A percentile compares a stretch with the other conserved stretches of the same genome.
Conservation (phyloP, 2,888 invertebrate genomes). For the Cheilosia impressa region DNA sequence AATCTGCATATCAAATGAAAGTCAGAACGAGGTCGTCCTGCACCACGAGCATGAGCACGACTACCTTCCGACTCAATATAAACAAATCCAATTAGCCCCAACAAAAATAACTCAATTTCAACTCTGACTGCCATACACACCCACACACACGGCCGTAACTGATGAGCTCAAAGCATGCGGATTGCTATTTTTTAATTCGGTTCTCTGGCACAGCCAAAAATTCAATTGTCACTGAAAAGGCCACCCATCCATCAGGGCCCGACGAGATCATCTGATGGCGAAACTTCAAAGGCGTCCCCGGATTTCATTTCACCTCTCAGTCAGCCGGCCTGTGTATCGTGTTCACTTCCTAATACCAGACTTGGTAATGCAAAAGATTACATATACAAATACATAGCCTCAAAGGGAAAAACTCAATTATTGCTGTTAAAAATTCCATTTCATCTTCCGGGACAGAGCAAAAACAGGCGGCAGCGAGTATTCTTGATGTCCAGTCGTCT, state of each 20-base stretch:
- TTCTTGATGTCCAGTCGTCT: slow-evolving; percentile 1
- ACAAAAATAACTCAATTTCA: slow-evolving; percentile 52
- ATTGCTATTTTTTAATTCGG: slow-evolving; percentile 57
- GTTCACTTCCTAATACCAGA: slow-evolving; percentile 64
- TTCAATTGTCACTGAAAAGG: slow-evolving; percentile 69
- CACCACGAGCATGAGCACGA: background rate
- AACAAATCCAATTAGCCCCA: slow-evolving; percentile 33
- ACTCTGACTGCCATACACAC: slow-evolving; percentile 37
- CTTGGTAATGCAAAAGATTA: slow-evolving; percentile 67
- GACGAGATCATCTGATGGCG: slow-evolving; percentile 60
- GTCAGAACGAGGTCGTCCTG: no score
- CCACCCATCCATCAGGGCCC: slow-evolving; percentile 36
- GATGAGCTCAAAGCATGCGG: slow-evolving; percentile 50
- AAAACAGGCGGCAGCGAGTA: background rate
- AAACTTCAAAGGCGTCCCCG: slow-evolving; percentile 72
- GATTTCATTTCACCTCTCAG: slow-evolving; percentile 41
- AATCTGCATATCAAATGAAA: no score
- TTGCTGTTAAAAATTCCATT: slow-evolving; percentile 74
- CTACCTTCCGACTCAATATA: background rate
- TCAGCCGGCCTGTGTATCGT: background rate
- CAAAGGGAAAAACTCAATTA: slow-evolving; percentile 74
- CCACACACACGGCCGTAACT: background rate
- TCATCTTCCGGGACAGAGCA: slow-evolving; percentile 49
- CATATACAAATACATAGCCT: slow-evolving; percentile 67
- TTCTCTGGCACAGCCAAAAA: slow-evolving; percentile 43